phyloP scores from a whole-genome alignment of 2,113 vertebrate genomes.

The Hiodon alosoides region DNA sequence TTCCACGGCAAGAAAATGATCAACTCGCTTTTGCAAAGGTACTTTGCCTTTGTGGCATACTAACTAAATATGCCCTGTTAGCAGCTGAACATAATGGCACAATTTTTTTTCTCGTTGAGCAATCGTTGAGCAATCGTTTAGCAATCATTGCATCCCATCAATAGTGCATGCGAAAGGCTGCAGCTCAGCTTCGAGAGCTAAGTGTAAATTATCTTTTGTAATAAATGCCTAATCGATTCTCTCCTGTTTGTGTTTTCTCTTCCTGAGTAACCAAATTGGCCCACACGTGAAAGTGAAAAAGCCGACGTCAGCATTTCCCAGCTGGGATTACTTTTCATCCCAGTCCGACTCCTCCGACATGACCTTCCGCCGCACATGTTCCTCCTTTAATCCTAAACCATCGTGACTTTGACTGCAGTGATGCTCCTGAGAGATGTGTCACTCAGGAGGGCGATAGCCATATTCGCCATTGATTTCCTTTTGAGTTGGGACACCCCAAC shows the following conservation, averaged over 20 bases:
- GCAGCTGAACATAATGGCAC: slow-evolving; percentile 49
- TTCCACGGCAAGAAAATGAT: slow-evolving; percentile 4
- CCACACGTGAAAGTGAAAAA: background rate
- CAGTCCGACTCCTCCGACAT: background rate
- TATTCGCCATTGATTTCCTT: background rate
- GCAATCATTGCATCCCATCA: slow-evolving; percentile 43
- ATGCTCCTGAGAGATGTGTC: background rate
- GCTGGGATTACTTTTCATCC: too few relatives aligned
- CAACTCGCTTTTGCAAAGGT: slow-evolving; percentile 12
- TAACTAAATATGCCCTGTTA: slow-evolving; percentile 51
- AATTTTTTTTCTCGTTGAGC: slow-evolving; percentile 44
- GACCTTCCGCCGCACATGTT: too few relatives aligned
- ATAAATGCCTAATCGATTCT: background rate
- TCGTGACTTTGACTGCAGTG: background rate
- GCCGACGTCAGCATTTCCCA: background rate
- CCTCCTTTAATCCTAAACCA: too few relatives aligned
- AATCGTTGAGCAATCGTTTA: background rate
- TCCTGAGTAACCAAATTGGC: slow-evolving; percentile 1
- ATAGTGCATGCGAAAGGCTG: slow-evolving; percentile 49
- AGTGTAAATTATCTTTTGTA: slow-evolving; percentile 6
- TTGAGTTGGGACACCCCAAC: background rate
- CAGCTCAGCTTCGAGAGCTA: slow-evolving; percentile 30
- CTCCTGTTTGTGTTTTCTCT: background rate
- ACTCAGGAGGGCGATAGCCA: background rate
- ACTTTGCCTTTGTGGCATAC: slow-evolving; percentile 4